Evolutionary conservation across 2,113 vertebrate species (phyloP).

Genomic region (Leptodactylus fuscus): DNA sequence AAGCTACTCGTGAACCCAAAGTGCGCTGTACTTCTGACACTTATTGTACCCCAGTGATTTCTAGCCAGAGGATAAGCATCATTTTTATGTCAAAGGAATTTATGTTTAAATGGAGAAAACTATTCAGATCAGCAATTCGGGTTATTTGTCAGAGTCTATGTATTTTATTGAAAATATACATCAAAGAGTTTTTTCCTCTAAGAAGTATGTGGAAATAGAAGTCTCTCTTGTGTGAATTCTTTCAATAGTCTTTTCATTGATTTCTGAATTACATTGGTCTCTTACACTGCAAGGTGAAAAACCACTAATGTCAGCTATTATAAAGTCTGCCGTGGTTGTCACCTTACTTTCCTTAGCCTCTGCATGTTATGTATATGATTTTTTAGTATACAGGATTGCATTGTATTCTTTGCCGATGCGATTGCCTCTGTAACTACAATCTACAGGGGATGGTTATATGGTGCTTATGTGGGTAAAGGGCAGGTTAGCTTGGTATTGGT

Average conservation of each 20-base stretch:
- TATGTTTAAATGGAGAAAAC: not conserved
- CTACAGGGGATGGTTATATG: too few species aligned
- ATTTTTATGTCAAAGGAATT: conserved; percentile 9
- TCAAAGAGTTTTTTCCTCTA: not conserved
- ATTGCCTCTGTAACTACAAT: too few species aligned
- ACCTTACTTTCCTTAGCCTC: too few species aligned
- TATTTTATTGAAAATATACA: not conserved
- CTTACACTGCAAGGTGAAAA: not conserved
- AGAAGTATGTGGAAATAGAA: not conserved
- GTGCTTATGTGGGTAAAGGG: too few species aligned
- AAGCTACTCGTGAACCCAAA: conserved; percentile 22
- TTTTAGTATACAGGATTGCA: too few species aligned
- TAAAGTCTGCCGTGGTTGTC: too few species aligned
- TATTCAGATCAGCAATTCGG: conserved; percentile 9
- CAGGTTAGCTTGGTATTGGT: too few species aligned
- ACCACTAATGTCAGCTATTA: not conserved
- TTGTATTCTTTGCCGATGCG: too few species aligned
- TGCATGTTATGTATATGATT: too few species aligned
- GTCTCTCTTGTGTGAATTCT: not conserved
- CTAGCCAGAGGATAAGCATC: not conserved
- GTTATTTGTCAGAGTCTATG: not conserved
- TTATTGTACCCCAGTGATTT: conserved; percentile 12
- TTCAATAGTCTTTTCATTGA: not conserved
- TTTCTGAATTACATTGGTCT: not conserved
- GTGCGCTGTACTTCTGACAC: conserved; percentile 28